Evolutionary conservation across 2,113 vertebrate species (phyloP).

Genomic region (Epinephelus lanceolatus): DNA sequence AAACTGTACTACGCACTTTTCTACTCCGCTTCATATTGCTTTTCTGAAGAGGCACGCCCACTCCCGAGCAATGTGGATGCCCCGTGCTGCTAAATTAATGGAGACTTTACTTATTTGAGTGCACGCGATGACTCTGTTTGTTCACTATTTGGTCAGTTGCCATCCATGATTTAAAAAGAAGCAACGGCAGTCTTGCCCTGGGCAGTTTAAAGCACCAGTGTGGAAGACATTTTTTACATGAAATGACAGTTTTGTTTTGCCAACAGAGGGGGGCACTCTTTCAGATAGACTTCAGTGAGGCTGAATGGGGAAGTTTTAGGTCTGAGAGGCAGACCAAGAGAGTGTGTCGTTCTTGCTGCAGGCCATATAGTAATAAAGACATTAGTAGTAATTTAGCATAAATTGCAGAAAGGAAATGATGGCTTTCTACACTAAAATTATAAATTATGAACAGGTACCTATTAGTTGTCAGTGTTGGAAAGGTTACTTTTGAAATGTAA

Average conservation of each 20-base stretch:
- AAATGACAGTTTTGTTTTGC: conserved; percentile 76
- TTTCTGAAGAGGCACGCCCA: conserved; percentile 85
- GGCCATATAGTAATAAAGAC: not conserved
- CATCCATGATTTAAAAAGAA: not conserved
- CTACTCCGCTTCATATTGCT: conserved; percentile 70
- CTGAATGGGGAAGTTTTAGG: conserved; percentile 61
- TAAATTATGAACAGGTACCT: not conserved
- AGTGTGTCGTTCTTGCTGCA: not conserved
- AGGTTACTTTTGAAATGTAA: too few relatives aligned
- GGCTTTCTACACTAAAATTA: not conserved
- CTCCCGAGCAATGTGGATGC: conserved; percentile 72
- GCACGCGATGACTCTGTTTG: not conserved
- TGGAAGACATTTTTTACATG: conserved; percentile 31
- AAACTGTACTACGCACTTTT: conserved; percentile 87
- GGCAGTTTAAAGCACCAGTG: conserved; percentile 51
- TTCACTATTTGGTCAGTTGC: not conserved
- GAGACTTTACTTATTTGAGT: not conserved
- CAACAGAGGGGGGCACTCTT: conserved; percentile 77
- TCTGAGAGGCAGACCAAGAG: not conserved
- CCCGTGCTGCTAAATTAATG: conserved; percentile 21
- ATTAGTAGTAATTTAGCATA: not conserved
- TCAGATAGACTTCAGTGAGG: conserved; percentile 1
- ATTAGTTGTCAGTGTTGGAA: not conserved
- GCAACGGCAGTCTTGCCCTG: not conserved
- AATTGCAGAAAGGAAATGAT: not conserved